Base-by-base conservation (phyloP, 2,113 vertebrate species). In the Nothocercus julius region DNA sequence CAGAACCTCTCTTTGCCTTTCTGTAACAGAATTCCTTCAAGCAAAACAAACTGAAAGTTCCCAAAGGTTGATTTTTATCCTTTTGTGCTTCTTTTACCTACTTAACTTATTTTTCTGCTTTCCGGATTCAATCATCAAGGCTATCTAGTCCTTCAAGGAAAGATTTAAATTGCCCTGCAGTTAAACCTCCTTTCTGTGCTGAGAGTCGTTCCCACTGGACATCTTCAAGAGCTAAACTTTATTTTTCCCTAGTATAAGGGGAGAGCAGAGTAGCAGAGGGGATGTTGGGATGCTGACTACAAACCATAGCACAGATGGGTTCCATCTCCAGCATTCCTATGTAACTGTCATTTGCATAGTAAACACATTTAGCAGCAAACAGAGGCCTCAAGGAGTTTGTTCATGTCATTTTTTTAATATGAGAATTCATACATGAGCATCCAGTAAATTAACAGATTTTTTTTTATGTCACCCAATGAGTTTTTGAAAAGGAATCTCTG, bases 71-170 rank as follows among this genome's bases (percentile, higher is more conserved):
- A 47, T 94, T 89, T 89, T 56, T 64, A 90, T 44, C 7, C 28
- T 66, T 90, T 32, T 25, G 22, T 73, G 58, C 44, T 69, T 78
- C 62, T 90, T 88, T 75, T 56, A 73, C 62, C 58, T 38, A 36
- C 25, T 93, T 93, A 86, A 72, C 73, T 24, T 81, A 68, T 81
- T 95, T 93, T 93, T 73, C 58, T 82, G n/a, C 80, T 84, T 92
- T 49, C 32, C 10, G 22, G 16, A 54, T 88, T 82, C 66, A 86
- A 78, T 8, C 15, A 85, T 70, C 70, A 64, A 90, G 47, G 70
- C 30, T 59, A 63, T 19, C 13, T 8, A 4, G 4, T 74, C 69
- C 68, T 85, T 83, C 64, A 92, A 80, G 58, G 62, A 82, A 95
- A 1, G 4, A 84, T 32, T 44, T 20, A 44, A 16, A 66, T 69